Evolutionary conservation across 2,797 vertebrate species (phyloP).

Genomic region (Rhabdomys pumilio): DNA sequence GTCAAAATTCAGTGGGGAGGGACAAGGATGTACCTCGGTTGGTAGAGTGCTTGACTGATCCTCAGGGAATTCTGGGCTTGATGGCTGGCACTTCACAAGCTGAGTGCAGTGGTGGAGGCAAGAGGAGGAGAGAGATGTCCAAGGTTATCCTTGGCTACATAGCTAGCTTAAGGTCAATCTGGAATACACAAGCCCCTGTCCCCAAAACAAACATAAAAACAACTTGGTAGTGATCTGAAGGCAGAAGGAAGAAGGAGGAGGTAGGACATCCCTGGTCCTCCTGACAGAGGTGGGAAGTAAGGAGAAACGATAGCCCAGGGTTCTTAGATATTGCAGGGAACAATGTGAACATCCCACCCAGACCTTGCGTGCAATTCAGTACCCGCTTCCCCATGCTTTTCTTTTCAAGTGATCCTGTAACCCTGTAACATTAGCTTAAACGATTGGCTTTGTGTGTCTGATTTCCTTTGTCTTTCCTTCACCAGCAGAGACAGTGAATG

Average conservation of each 20-base stretch:
- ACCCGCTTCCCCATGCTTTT: neutral
- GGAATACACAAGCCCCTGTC: neutral
- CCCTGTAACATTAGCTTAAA: neutral
- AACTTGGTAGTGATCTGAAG: neutral
- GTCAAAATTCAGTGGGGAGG: neutral
- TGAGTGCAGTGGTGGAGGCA: too few relatives aligned
- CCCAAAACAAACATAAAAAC: neutral
- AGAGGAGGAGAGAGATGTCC: neutral
- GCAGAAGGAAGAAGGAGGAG: neutral
- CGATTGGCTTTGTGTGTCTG: neutral
- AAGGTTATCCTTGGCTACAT: neutral
- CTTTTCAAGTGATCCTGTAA: constrained; percentile 8
- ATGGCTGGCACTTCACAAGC: neutral
- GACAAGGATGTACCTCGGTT: neutral
- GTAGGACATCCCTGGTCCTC: neutral
- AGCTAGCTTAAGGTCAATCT: neutral
- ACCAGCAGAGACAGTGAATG: constrained; percentile 15
- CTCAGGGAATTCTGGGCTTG: neutral
- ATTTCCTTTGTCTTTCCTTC: neutral
- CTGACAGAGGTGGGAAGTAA: neutral
- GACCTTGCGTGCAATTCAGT: neutral
- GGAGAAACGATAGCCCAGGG: neutral
- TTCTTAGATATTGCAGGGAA: neutral
- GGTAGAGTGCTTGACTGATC: neutral
- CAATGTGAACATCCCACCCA: neutral